phyloP scores from a whole-genome alignment of 1,140 invertebrate species.

The Aporrectodea caliginosa region DNA sequence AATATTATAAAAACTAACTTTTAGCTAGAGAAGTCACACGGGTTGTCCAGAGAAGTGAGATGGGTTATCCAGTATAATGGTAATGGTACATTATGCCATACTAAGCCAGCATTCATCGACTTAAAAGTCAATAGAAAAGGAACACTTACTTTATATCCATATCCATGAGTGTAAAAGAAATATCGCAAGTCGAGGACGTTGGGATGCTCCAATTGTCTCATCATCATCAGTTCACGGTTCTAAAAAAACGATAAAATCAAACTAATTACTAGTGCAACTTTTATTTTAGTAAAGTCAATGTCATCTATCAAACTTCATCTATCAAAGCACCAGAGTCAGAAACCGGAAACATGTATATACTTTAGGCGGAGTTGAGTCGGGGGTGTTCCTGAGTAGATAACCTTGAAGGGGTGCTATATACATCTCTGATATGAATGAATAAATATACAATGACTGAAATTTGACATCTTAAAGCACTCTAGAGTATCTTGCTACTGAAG shows the following conservation, averaged over 20 bases:
- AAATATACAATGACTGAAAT: neutral
- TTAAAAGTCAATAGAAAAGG: neutral
- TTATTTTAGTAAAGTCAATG: too few relatives aligned
- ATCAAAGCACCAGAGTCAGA: too few relatives aligned
- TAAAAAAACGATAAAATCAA: too few relatives aligned
- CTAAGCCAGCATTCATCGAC: neutral
- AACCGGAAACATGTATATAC: too few relatives aligned
- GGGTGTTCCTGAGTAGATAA: too few relatives aligned
- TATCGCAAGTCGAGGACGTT: slow-evolving; percentile 35
- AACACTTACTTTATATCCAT: slow-evolving; percentile 20
- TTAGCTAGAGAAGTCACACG: neutral
- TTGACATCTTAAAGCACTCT: too few relatives aligned
- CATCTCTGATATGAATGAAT: neutral
- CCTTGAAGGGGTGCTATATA: too few relatives aligned
- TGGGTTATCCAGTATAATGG: neutral
- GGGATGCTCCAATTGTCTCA: slow-evolving; percentile 34
- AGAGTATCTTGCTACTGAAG: too few relatives aligned
- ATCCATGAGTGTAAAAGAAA: slow-evolving; percentile 34
- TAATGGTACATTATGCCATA: neutral
- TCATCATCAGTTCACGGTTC: slow-evolving; percentile 36
- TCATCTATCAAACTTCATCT: too few relatives aligned
- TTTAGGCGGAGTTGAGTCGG: too few relatives aligned
- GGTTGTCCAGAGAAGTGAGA: neutral
- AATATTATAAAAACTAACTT: neutral
- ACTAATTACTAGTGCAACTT: too few relatives aligned